Percentiles rank a stretch among this genome's conserved stretches.
Conservation (phyloP, 1,140 invertebrate genomes). For the Conus ventricosus region DNA sequence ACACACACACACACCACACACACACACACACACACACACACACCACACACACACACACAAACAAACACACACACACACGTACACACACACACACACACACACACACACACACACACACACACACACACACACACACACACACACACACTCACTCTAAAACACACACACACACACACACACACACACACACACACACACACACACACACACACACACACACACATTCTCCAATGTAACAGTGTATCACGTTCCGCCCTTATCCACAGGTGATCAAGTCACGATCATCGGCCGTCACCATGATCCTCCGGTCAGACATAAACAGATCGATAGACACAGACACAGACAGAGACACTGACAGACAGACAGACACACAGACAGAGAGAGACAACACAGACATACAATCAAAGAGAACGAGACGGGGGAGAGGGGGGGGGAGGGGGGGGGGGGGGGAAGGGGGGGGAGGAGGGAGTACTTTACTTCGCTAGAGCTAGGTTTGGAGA, state of each 20-base stretch:
- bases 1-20: too few relatives aligned
- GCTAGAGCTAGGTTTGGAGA: too few relatives aligned
- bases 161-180: slow-evolving; percentile 6
- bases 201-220: background rate
- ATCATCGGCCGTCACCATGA: background rate
- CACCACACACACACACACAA: too few relatives aligned
- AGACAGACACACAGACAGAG: background rate
- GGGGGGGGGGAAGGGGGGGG: too few relatives aligned
- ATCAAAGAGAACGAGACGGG: background rate
- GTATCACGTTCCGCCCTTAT: too few relatives aligned
- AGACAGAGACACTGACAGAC: background rate
- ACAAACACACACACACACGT: too few relatives aligned
- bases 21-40: too few relatives aligned
- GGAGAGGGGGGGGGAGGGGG: too few relatives aligned
- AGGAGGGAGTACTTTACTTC: too few relatives aligned
- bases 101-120: slow-evolving; percentile 6
- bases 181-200: slow-evolving; percentile 6
- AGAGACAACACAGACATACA: background rate
- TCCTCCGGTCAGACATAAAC: too few relatives aligned
- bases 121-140: background rate
- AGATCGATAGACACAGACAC: too few relatives aligned
- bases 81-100: background rate
- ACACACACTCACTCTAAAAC: background rate
- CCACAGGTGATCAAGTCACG: too few relatives aligned
- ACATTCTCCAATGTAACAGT: background rate